Conservation (phyloP, 2,113 vertebrate genomes). For the Melozone crissalis region DNA sequence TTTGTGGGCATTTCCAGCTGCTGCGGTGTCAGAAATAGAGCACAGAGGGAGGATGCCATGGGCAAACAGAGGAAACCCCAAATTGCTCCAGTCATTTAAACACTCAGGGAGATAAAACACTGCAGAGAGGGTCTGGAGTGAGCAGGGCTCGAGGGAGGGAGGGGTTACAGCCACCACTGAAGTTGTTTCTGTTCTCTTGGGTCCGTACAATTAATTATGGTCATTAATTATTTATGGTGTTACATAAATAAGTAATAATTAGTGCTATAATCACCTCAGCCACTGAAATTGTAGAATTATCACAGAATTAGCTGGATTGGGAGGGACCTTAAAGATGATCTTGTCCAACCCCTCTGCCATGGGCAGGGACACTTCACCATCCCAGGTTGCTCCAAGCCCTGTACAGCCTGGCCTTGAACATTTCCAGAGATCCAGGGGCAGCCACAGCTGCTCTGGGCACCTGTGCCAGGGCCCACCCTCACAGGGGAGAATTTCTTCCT, state of each 20-base stretch:
- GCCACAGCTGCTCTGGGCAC: neutral
- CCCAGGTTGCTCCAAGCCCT: rapidly evolving
- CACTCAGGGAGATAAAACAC: slow-evolving; percentile 10
- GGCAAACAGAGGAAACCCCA: slow-evolving; percentile 31
- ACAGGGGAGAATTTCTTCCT: neutral
- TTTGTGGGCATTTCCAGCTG: slow-evolving; percentile 35
- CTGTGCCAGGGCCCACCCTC: neutral
- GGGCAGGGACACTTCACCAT: rapidly evolving
- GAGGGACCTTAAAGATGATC: neutral
- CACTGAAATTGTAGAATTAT: neutral
- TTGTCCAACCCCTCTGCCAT: too few species aligned
- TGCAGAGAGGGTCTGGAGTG: neutral
- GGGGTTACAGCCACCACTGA: neutral
- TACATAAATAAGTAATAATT: neutral
- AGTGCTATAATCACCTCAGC: neutral
- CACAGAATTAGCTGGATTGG: neutral
- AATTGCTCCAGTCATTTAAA: slow-evolving; percentile 6
- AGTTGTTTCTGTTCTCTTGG: slow-evolving; percentile 4
- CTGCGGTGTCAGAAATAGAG: neutral
- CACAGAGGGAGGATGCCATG: neutral
- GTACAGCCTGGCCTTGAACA: rapidly evolving
- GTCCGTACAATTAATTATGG: neutral
- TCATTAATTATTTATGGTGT: slow-evolving; percentile 19
- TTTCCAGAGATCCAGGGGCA: neutral
- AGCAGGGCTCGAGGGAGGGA: neutral